Evolutionary conservation across 2,888 invertebrate species (phyloP), one percentile per base, ranked within the genome.

Genomic region (Heterodera filipjevi): DNA sequence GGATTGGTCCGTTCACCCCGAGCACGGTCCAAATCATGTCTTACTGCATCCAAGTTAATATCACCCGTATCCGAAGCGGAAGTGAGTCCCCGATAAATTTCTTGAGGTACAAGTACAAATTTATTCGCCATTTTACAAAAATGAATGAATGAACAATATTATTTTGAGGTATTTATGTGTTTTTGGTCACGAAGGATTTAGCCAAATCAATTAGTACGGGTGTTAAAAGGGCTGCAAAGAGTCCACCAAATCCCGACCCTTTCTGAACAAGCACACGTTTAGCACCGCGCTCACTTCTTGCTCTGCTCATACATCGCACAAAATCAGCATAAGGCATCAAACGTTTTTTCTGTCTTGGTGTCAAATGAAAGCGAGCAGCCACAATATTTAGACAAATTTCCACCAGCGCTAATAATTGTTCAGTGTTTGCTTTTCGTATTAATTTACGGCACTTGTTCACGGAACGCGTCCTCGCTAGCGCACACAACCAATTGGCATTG

Each of bases 101-200:
- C 79, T 79, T 79, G 64, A 10, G 79, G 79, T 22, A 79, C 71
- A n/a, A 79, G 53, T 6, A 79, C 59, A 77, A 77, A 77, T 77
- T 77, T 77, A 35, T 77, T 77, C n/a, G 72, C 72, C 72, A 44
- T 72, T 30, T 35, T 53, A 53, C 53, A 53, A 53, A 53, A 2
- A 2, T 10, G 2, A 10, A 12, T 53, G 53, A 53, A 53, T 22
- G 0, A 19, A 22, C 22, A 6, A 53, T 6, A 53, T n/a, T n/a
- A 39, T 39, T 39, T 53, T 53, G 19, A 2, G 22, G 22, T 53
- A 22, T 53, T 53, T 53, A 53, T 22, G 19, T 19, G 19, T 16
- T 53, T 53, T 53, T 53, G 53, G 16, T 19, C 22, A 5, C 53
- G 19, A 53, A 22, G 16, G 53, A 16, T 16, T 53, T 53, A 1